Evolutionary conservation across 2,888 invertebrate genomes (phyloP), one percentile per base, ranked within the genome.

Genomic region (Xiphydria camelus): DNA sequence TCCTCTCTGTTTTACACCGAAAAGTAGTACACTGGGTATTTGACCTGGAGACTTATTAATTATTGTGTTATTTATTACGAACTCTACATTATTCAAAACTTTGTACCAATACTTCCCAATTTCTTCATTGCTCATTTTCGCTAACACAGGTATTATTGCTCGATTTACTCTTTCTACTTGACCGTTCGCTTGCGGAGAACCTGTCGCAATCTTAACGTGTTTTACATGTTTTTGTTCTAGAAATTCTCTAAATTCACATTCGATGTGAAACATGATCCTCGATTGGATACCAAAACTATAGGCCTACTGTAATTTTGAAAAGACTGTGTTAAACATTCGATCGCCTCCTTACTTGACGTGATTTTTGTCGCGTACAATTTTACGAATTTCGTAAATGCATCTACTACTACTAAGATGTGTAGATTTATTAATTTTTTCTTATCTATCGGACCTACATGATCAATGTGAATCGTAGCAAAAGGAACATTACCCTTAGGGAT

Each of bases 261-360:
- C 7, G 61, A 59, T 14, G 59, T 63, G 41, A 65, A 66, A 34
- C 50, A 40, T 6, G 50, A 46, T 7, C 64, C 64, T 25, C 64
- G 33, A 44, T 67, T 64, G 5, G 53, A 50, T 9, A 60, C 41
- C 4, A 62, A 32, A 31, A 32, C 25, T 7, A 14, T 17, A 2
- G 61, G 58, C 12, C 40, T 38, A 40, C 47, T 51, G 32, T 52
- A 58, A 38, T 25, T 35, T 3, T 12, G 12, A 34, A 54, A 52
- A 45, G 47, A 57, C 7, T 19, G 17, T n/a, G 20, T 25, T n/a
- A 60, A 21, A n/a, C 47, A 44, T 22, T 49, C 45, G 12, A 55
- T 43, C 12, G 47, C 47, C 26, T 53, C 49, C 14, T 37, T 17
- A 6, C 45, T 29, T 4, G 17, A 43, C 2, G 55, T 55, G 14